These are phyloP conservation scores for Malurus cyaneus DNA, from an alignment of 2,113 vertebrate genomes.

Conservation along the genomic window DNA sequence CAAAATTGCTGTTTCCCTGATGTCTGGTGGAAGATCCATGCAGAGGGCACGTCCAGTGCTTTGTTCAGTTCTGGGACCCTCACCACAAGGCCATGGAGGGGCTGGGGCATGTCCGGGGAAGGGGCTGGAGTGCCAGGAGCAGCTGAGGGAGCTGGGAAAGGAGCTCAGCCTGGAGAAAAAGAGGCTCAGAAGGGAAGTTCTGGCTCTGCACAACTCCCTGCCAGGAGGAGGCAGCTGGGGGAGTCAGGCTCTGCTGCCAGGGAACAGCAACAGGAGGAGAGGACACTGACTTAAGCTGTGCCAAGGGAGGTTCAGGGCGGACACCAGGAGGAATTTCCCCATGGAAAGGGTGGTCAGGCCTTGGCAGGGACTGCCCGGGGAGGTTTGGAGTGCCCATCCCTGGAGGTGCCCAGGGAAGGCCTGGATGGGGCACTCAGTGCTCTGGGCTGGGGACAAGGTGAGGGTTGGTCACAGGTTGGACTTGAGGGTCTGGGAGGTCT, in stretches of 20 bases:
- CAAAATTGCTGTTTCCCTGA: background rate
- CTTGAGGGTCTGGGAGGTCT: background rate
- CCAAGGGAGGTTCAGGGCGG: background rate
- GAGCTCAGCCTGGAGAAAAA: background rate
- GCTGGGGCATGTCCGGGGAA: background rate
- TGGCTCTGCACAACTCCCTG: background rate
- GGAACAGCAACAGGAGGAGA: background rate
- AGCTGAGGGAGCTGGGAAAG: background rate
- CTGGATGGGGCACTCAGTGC: background rate
- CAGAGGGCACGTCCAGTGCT: accelerated
- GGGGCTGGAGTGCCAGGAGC: accelerated
- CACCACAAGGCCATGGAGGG: background rate
- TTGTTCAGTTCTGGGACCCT: background rate
- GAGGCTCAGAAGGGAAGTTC: background rate
- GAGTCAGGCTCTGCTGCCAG: background rate
- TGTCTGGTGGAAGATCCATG: background rate
- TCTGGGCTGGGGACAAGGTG: background rate
- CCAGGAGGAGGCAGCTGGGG: accelerated
- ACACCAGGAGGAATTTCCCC: accelerated
- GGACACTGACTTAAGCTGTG: accelerated
- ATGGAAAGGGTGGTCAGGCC: accelerated
- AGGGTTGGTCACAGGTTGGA: accelerated
- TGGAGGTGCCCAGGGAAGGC: background rate
- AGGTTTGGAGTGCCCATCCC: background rate
- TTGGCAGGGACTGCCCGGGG: background rate